Base-by-base conservation (phyloP, 2,888 invertebrate genomes). In the Nomada ferruginata region DNA sequence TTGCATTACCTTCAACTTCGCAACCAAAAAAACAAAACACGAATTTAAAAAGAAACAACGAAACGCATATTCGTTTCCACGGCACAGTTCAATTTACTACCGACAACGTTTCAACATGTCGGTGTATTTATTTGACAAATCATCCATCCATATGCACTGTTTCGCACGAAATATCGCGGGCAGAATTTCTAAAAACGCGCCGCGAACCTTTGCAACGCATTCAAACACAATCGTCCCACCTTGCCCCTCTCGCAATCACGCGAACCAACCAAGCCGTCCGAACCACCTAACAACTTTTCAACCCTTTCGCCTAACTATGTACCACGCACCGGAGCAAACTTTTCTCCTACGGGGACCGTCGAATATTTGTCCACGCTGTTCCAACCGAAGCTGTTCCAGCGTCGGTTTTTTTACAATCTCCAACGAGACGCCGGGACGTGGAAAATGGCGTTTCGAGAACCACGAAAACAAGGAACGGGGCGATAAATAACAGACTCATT, bases 111-210 rank as follows among this genome's bases (percentile, higher is more conserved):
- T 20, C 44, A 50, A 53, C 23, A 2, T 5, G 18, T n/a, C 52
- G 47, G 29, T 65, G 47, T 57, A 59, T 65, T 55, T 57, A 57
- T 70, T 70, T 69, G 59, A 59, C 60, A 52, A 74, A 74, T 66
- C 59, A 74, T 60, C 66, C 20, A 44, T 47, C 50, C 26, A 7
- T 36, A 42, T 1, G 13, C 3, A 7, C 4, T 9, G 23, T 20
- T 64, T 29, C n/a, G 10, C 20, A 4, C 44, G 57, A 64, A 64
- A 57, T 47, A 47, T 57, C 47, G 2, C 29, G n/a, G 9, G 59
- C 18, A 50, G 20, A 29, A 29, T 26, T 10, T 29, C n/a, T 15
- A 44, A 69, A 69, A 50, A 47, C 47, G 23, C n/a, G 15, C 29
- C 44, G 20, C 20, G 23, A 47, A 47, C 13, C 7, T 29, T 2